Percentiles rank a stretch among this genome's conserved stretches.
These are phyloP conservation scores for Noctua pronuba DNA, from an alignment of 2,888 invertebrate species.

Conservation along the genomic window DNA sequence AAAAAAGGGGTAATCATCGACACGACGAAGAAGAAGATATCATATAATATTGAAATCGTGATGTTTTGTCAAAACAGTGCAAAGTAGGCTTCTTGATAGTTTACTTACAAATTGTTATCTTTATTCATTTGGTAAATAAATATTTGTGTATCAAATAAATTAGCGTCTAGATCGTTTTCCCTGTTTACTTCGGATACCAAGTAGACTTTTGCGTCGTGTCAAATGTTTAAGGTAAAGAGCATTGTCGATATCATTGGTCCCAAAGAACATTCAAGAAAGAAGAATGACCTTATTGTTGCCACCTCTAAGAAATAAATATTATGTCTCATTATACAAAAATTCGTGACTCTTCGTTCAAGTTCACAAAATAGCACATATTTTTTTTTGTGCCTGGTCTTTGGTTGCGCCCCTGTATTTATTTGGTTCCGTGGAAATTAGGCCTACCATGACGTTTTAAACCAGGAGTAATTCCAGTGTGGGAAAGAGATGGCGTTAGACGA, in stretches of 20 bases:
- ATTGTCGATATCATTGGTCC: not conserved
- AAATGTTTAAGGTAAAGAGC: conserved; percentile 5
- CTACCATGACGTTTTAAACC: no score
- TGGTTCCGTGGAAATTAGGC: not conserved
- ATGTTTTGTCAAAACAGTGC: not conserved
- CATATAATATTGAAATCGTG: not conserved
- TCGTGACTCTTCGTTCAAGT: conserved; percentile 7
- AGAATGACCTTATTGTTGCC: not conserved
- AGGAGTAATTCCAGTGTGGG: no score
- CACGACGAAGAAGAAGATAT: no score
- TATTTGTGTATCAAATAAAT: not conserved
- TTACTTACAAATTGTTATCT: not conserved
- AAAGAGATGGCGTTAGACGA: no score
- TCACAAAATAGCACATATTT: conserved; percentile 25
- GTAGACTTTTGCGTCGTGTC: not conserved
- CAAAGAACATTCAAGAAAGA: not conserved
- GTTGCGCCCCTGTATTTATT: conserved; percentile 8
- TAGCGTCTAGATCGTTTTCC: not conserved
- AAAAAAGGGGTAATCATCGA: no score
- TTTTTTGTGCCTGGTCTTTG: conserved; percentile 4
- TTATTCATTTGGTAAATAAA: not conserved
- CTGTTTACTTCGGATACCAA: conserved; percentile 4
- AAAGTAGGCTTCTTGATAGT: not conserved
- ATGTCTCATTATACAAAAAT: not conserved
- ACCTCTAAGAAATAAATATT: conserved; percentile 14